Evolutionary conservation across 2,797 vertebrate genomes (phyloP).

Genomic region (Dendrocincla tyrannina): DNA sequence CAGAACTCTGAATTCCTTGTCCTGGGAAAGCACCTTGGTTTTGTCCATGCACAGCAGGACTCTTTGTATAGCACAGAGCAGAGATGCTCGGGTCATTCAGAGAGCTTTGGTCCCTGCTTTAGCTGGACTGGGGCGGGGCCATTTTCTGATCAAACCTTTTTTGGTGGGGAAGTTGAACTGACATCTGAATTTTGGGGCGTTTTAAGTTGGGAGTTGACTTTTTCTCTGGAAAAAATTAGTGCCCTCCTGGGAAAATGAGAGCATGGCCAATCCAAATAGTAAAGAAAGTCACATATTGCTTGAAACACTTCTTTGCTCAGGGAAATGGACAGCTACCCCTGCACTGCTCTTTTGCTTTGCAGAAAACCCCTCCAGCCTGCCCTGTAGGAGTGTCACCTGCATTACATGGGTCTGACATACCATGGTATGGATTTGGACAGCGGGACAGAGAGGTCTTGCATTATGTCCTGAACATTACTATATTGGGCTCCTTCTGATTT

Average conservation of each 20-base stretch:
- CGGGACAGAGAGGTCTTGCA: background rate
- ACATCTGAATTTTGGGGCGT: background rate
- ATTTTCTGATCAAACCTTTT: background rate
- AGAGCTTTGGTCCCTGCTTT: background rate
- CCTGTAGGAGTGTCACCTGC: background rate
- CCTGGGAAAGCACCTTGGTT: background rate
- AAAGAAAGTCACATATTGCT: background rate
- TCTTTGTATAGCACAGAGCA: background rate
- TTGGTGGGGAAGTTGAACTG: background rate
- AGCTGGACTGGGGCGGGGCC: background rate
- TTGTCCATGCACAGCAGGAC: background rate
- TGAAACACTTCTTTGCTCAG: background rate
- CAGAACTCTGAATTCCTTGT: background rate
- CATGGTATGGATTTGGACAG: background rate
- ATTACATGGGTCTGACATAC: background rate
- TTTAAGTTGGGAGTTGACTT: background rate
- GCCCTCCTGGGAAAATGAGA: background rate
- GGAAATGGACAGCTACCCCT: background rate
- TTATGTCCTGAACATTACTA: background rate
- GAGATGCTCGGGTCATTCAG: background rate
- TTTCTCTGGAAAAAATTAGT: background rate
- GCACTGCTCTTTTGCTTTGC: background rate
- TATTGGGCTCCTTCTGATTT: background rate
- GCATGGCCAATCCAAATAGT: background rate
- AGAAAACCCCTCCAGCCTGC: background rate